phyloP scores from a whole-genome alignment of 1,140 invertebrate genomes.

The Leptopilina clavipes region DNA sequence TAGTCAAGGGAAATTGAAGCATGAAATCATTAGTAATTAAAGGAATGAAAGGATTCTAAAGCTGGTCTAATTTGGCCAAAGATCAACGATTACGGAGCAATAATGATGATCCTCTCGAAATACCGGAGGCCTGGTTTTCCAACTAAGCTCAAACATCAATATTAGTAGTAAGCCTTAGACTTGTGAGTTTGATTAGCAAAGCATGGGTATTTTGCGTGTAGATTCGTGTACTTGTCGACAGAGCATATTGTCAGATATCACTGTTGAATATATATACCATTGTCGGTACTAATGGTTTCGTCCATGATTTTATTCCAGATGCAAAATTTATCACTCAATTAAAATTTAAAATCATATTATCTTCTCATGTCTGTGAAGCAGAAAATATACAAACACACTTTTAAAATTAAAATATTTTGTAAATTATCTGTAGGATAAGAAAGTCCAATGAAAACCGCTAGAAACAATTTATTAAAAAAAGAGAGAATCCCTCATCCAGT shows the following conservation, averaged over 20 bases:
- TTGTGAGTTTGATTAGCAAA: conserved; percentile 49
- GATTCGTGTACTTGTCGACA: conserved; percentile 33
- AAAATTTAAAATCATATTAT: too few relatives aligned
- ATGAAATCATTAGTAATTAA: conserved; percentile 10
- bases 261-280: conserved; percentile 30
- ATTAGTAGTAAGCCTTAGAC: conserved; percentile 55
- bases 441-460: too few relatives aligned
- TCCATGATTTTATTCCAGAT: conserved; percentile 42
- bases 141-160: conserved; percentile 58
- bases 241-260: conserved; percentile 48
- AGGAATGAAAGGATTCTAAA: conserved; percentile 5
- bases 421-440: too few relatives aligned
- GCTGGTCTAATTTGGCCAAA: conserved; percentile 14
- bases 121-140: conserved; percentile 28
- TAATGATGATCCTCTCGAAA: conserved; percentile 9
- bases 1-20: too few relatives aligned
- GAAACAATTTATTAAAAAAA: too few relatives aligned
- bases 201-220: conserved; percentile 41
- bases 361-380: too few relatives aligned
- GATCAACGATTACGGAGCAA: conserved; percentile 18
- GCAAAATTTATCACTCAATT: too few relatives aligned
- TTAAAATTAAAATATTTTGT: too few relatives aligned
- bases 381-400: too few relatives aligned
- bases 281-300: conserved; percentile 43
- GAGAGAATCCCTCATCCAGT: too few relatives aligned